Conservation (phyloP, 2,888 invertebrate genomes). For the Acronicta aceris region DNA sequence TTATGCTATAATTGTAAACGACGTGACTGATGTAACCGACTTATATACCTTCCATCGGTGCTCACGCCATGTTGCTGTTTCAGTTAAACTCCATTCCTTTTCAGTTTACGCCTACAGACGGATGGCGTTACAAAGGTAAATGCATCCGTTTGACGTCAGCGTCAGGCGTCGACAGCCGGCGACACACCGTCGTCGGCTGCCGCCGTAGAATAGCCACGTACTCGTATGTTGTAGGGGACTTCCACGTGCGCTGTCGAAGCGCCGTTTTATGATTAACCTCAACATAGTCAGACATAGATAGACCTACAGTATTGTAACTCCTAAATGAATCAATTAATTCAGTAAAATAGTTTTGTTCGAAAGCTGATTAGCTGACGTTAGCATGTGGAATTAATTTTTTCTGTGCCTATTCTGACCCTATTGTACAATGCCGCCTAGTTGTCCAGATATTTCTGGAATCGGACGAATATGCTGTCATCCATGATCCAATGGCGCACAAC, state of each 20-base stretch:
- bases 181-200: slow-evolving; percentile 3
- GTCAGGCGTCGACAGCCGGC: slow-evolving; percentile 30
- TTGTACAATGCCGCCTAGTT: too few relatives aligned
- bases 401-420: too few relatives aligned
- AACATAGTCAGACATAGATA: not conserved
- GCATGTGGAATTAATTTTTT: too few relatives aligned
- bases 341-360: too few relatives aligned
- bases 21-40: not conserved
- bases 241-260: not conserved
- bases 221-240: not conserved
- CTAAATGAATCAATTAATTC: too few relatives aligned
- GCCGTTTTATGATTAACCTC: not conserved
- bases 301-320: too few relatives aligned
- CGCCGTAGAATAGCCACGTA: not conserved
- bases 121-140: slow-evolving; percentile 16
- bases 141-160: slow-evolving; percentile 20
- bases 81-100: slow-evolving; percentile 24
- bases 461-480: too few relatives aligned
- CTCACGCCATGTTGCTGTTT: slow-evolving; percentile 5
- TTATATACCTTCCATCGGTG: slow-evolving; percentile 6
- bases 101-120: slow-evolving; percentile 22
- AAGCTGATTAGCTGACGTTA: too few relatives aligned
- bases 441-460: too few relatives aligned
- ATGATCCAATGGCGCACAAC: too few relatives aligned
- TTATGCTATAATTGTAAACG: too few relatives aligned